Base-by-base conservation (phyloP, 2,888 invertebrate genomes). In the Mythimna ferrago region DNA sequence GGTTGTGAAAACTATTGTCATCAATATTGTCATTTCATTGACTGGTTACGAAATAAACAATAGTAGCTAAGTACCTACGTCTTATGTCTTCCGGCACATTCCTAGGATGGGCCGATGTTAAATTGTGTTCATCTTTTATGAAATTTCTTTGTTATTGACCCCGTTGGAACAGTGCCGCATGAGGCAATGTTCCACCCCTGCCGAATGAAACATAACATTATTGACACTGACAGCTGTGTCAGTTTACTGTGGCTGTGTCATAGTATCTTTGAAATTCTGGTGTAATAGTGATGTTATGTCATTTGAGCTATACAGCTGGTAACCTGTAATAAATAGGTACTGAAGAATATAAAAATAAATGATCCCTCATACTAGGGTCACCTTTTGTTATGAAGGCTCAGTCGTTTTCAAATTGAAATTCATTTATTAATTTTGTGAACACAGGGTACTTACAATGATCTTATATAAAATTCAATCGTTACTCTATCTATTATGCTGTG, bases 1-100 rank as follows among this genome's bases (percentile, higher is more conserved):
- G 21, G n/a, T 66, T 77, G 56, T 41, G 56, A 53, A 81, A 70
- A 77, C n/a, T 81, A 26, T 73, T 82, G 41, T 77, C 54, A 72
- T 69, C 60, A 64, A 80, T 74, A 53, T 66, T 69, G 58, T 62
- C 48, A 6, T 61, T 38, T 69, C 38, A 66, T 66, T 21, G n/a
- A 4, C 3, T 26, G 26, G 4, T 66, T 57, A 32, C 3, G 19
- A 68, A 75, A 78, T 58, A 64, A 64, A 66, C 32, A 73, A 63
- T 54, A 54, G 53, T 44, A 44, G 6, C 14, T 56, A 32, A 53
- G 71, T 71, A 60, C 63, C 9, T 35, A 21, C 2, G 61, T 62
- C 6, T 74, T 48, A n/a, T 44, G 19, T 54, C 38, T 76, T 67
- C 60, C 57, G 76, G 56, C 58, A 66, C 3, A 48, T 54, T 80